Base-by-base conservation (phyloP, 2,113 vertebrate genomes). In the Melanerpes aurifrons region DNA sequence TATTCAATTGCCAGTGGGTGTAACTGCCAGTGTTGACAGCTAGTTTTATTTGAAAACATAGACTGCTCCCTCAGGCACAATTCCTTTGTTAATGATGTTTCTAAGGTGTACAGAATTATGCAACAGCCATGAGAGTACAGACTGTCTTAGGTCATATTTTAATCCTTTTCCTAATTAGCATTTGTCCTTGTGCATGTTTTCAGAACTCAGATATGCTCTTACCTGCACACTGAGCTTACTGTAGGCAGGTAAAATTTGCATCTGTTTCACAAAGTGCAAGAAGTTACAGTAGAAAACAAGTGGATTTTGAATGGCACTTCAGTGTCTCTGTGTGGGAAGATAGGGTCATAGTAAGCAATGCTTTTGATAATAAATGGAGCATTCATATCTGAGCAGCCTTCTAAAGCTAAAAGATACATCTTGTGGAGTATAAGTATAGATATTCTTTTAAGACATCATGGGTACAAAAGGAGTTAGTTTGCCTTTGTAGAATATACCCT, bases 261-360 rank as follows among this genome's bases (percentile, higher is more conserved):
- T 88, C 16, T 79, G 48, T 68, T 82, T 40, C 29, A 4, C 10
- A 92, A 89, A 93, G 73, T 70, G 78, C 92, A 19, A 79, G 90
- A 87, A 90, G 68, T n/a, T 32, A 37, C 70, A 74, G 56, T 59
- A 63, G 63, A 85, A 95, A 91, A 32, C 29, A 79, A 50, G 40
- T 93, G 78, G 69, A 85, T 94, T 90, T 90, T 91, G 37, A 96
- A 82, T 50, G 78, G 70, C n/a, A 81, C 26, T 58, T 77, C 70
- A 68, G 82, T 96, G 61, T 43, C 59, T 90, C 59, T 18, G 3
- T 79, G 78, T 53, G 88, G 89, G 43, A 94, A 95, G 69, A 89
- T 54, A 87, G 87, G 64, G 58, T 91, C 76, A 62, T 58, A 84
- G 80, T 89, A 86, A 81, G 89, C 64, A 75, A 47, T 54, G 19